phyloP scores from a whole-genome alignment of 2,113 vertebrate genomes.

The Paramisgurnus dabryanus region DNA sequence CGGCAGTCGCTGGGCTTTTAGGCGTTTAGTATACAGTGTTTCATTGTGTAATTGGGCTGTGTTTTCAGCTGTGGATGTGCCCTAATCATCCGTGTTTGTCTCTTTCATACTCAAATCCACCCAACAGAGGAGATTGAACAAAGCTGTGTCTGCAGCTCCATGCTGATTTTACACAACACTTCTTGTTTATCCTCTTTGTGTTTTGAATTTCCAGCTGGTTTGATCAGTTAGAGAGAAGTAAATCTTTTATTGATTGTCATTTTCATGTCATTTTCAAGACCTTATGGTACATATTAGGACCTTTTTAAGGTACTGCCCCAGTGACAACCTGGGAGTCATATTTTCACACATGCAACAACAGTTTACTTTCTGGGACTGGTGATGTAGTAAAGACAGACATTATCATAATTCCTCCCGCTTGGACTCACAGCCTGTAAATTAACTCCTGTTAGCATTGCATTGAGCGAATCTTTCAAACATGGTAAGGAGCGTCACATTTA shows the following conservation, averaged over 20 bases:
- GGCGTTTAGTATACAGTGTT: neutral
- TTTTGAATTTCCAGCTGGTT: neutral
- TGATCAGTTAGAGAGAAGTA: neutral
- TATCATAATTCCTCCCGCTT: no score
- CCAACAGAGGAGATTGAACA: neutral
- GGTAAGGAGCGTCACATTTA: no score
- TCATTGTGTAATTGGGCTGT: conserved; percentile 28
- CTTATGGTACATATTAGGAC: no score
- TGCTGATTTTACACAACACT: neutral
- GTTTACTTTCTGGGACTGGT: no score
- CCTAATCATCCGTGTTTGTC: conserved; percentile 35
- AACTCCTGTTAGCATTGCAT: no score
- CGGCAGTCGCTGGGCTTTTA: neutral
- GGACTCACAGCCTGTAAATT: no score
- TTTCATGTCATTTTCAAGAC: no score
- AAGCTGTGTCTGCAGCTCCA: neutral
- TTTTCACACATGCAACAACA: no score
- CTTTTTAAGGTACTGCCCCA: no score
- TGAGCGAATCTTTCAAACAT: no score
- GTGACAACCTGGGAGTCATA: no score
- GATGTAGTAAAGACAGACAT: no score
- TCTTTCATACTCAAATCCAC: conserved; percentile 4
- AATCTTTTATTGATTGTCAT: neutral
- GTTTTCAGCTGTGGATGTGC: conserved; percentile 34
- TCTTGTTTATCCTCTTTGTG: neutral